Evolutionary conservation across 1,140 invertebrate genomes (phyloP), one percentile per base, ranked within the genome.

Genomic region (Scaptomyza graminum): DNA sequence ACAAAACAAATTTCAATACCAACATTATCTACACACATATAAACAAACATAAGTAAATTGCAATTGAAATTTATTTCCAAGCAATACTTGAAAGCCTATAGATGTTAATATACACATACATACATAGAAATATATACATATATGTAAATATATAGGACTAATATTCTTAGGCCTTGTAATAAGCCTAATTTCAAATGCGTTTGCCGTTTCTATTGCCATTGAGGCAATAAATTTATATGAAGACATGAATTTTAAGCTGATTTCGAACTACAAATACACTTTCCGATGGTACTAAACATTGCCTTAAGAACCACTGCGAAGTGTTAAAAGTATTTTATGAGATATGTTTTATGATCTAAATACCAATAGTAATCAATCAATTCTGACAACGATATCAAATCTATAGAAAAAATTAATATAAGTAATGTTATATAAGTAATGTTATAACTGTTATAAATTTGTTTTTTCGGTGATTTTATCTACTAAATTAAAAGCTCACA

Each of bases 31-130:
- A 47, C 16, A 12, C 41, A 9, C 28, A 18, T 1, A 41, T 5
- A 34, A 11, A 39, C 37, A 41, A 1, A 41, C 11, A 12, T 59
- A 54, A 34, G 65, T 61, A 85, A 84, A 81, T 74, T 81, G 61
- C 77, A 74, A 81, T 81, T 77, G 76, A 71, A 81, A 76, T 85
- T 66, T 74, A 76, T 85, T 57, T 54, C 60, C 43, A 57, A 44
- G 50, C 57, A 46, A 52, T 69, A 61, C n/a, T 51, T 16, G 25
- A 22, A 51, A 62, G 62, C 47, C 41, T 57, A 51, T 66, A 54
- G 22, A 49, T 52, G 28, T 66, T 47, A 52, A 59, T 60, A 72
- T 69, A 59, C 7, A 3, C 22, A 51, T 51, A 51, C 62, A 66
- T 47, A 37, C 47, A 59, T 41, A 50, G 54, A 65, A 25, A 25